Evolutionary conservation across 1,140 invertebrate genomes (phyloP), one percentile per base, ranked within the genome.

Genomic region (Drosophila murphyi): DNA sequence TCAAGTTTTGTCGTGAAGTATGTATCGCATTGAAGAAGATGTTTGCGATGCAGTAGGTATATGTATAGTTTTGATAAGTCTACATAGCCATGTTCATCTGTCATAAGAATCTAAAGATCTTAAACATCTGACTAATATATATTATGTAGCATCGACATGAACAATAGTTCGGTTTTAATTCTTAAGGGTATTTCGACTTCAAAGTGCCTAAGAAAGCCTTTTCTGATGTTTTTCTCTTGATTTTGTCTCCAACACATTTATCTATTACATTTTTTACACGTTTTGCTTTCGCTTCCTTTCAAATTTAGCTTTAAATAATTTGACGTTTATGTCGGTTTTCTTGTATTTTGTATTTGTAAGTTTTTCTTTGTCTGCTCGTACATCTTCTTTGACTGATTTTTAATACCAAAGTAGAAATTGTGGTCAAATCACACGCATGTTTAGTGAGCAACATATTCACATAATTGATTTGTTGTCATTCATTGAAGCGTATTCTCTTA

Each of bases 401-500:
- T 54, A 60, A 75, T 80, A 65, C 39, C 59, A 48, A 57, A 57
- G 47, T 61, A 72, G 60, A 39, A 78, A 72, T 43, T 80, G 72
- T 73, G 80, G 80, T 80, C 68, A 85, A 72, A 76, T 83, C 72
- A 56, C 80, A 80, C 72, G 81, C 80, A 82, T 76, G 80, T 47
- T 64, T 72, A 55, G 63, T 47, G 34, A 56, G 31, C 55, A 54
- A 35, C 51, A 35, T 73, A 79, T 79, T 73, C 59, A 56, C 60
- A 37, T 50, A 82, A 56, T 63, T 78, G 79, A 82, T 82, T 82
- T 78, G 70, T 71, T 67, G 78, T 55, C 73, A 81, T 72, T 81
- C 73, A 72, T 64, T 81, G 61, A 41, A 67, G 50, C 54, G 20
- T 28, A 7, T 6, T 5, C 12, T 35, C 32, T 3, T 4, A 61